A percentile compares a stretch with the other conserved stretches of the same genome.
phyloP scores from a whole-genome alignment of 2,888 invertebrate genomes.

The Pandemis corylana region DNA sequence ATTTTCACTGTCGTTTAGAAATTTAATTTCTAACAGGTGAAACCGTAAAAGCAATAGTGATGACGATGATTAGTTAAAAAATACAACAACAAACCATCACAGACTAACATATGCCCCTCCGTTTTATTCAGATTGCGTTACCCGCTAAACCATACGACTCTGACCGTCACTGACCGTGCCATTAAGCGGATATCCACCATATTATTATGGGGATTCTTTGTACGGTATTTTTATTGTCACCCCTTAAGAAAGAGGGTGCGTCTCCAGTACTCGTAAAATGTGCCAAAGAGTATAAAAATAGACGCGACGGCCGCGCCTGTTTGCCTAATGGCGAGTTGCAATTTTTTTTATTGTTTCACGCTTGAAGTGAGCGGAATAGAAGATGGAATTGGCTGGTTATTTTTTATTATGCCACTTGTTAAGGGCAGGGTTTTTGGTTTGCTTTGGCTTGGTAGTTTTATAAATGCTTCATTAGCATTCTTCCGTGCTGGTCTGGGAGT shows the following conservation, averaged over 20 bases:
- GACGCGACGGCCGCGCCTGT: constrained; percentile 46
- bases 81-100: neutral
- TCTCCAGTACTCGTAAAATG: constrained; percentile 24
- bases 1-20: no score
- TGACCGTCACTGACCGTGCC: constrained; percentile 30
- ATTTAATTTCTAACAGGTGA: no score
- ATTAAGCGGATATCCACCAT: constrained; percentile 25
- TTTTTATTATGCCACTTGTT: constrained; percentile 9
- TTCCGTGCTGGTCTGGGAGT: no score
- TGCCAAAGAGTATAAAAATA: constrained; percentile 38
- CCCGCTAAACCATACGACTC: constrained; percentile 9
- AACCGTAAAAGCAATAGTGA: no score
- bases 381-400: constrained; percentile 8
- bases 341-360: constrained; percentile 43
- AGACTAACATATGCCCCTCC: neutral
- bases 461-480: no score
- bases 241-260: constrained; percentile 37
- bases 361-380: neutral
- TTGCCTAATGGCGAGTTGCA: constrained; percentile 43
- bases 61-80: neutral
- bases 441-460: neutral
- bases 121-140: constrained; percentile 25
- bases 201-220: constrained; percentile 50
- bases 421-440: neutral
- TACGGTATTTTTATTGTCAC: constrained; percentile 47